Base-by-base conservation (phyloP, 2,888 invertebrate genomes). In the Catocala fraxini region DNA sequence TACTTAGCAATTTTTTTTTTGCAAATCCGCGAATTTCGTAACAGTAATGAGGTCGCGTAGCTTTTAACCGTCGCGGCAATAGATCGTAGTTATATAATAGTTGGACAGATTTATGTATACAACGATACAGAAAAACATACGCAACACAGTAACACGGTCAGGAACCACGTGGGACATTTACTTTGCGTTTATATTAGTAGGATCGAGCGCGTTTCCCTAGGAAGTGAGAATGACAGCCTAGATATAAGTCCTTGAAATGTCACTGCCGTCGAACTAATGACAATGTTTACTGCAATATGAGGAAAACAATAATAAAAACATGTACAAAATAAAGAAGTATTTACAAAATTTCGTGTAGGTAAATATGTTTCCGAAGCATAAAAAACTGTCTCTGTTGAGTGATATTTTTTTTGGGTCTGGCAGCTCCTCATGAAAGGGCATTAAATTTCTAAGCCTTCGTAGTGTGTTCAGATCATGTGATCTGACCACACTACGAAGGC, bases 71-170 rank as follows among this genome's bases (percentile, higher is more conserved):
- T 56, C 58, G 46, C 69, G 56, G 62, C 64, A 75, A 81, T 81
- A 69, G 70, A 76, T 81, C 79, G 77, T 79, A 76, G 75, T 82
- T 83, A 77, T 75, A 41, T 75, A 81, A 83, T 65, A 63, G 65
- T 53, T 47, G 57, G 41, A 62, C 68, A 63, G 70, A 58, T 70
- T 68, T 68, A 61, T 59, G 58, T 73, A 69, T 56, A 68, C 70
- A 62, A 66, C 68, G 59, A 73, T 68, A 71, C 66, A 57, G 54
- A 52, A 61, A 70, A 59, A 66, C 59, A 61, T 52, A 63, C 60
- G 47, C 42, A 59, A 68, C 55, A 51, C 51, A 15, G 51, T 60
- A 75, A 78, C 72, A 70, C 79, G 77, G 77, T 77, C 69, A 75
- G 71, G 59, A 47, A 53, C 10, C 48, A 15, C 64, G 65, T 68